Evolutionary conservation across 1,140 invertebrate genomes (phyloP), one percentile per base, ranked within the genome.

Genomic region (Colletes latitarsis): DNA sequence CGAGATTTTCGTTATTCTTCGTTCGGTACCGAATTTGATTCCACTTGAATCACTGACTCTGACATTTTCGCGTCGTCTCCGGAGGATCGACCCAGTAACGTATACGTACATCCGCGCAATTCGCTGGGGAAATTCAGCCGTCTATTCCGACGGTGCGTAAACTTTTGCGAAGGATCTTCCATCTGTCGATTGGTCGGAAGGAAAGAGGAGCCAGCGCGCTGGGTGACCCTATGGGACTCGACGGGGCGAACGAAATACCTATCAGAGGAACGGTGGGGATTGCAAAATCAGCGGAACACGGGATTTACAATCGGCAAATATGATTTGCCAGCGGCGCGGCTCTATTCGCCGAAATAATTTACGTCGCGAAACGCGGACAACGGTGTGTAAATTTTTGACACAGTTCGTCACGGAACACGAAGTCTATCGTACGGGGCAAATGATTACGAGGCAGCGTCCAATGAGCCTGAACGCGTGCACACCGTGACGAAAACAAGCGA

Each of bases 91-190:
- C 66, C 70, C 84, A 74, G 85, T 83, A 84, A 88, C 83, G 76
- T 85, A 78, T 83, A 84, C 72, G 83, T 82, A 81, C 81, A 68
- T 83, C 69, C 84, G 82, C 63, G 49, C 79, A 74, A 88, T 86
- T 74, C 86, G 81, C 88, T 70, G 73, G 88, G 88, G 88, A 89
- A 89, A 89, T 89, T 89, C 87, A 77, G 73, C 77, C 84, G 82
- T 85, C 88, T 83, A 85, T 87, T 81, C 70, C 80, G 70, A 67
- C 78, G 84, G 81, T 82, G 84, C 88, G 84, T 89, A 88, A 89
- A 89, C 86, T 89, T 89, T 88, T 74, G 82, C 82, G 78, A 88
- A 82, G 83, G 79, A 87, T 86, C 70, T 64, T 72, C 74, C 55
- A 75, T 77, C 52, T 83, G 79, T 62, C 83, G 80, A 85, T 85